Conservation (phyloP, 2,888 invertebrate genomes). For the Caenorhabditis zanzibari region DNA sequence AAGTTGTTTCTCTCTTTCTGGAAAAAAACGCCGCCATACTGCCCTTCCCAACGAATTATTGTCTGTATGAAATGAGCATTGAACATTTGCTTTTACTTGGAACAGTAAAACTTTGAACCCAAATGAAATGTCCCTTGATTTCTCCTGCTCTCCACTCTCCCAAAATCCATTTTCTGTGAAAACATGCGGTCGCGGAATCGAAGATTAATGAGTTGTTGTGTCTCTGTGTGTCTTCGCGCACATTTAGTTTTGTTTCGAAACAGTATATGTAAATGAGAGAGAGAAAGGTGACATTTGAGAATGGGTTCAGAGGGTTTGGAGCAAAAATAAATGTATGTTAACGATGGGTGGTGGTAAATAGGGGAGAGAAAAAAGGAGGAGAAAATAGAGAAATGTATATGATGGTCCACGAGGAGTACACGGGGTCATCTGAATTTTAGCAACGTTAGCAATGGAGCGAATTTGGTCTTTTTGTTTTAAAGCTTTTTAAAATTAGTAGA, state of each 20-base stretch:
- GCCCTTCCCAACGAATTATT: too few species aligned
- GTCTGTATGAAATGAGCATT: too few species aligned
- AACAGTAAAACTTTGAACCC: too few species aligned
- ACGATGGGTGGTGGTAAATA: background rate
- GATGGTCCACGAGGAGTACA: background rate
- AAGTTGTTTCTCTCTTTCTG: too few species aligned
- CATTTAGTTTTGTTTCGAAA: background rate
- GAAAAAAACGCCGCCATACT: too few species aligned
- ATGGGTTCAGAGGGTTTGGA: background rate
- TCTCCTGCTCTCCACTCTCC: background rate
- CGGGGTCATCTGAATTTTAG: too few species aligned
- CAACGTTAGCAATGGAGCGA: too few species aligned
- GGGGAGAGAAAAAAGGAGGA: background rate
- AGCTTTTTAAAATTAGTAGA: too few species aligned
- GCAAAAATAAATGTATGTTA: background rate
- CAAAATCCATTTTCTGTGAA: background rate
- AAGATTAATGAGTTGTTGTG: slow-evolving; percentile 8
- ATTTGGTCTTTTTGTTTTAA: too few species aligned
- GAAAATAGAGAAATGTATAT: background rate
- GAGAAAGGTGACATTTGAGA: background rate
- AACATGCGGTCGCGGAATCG: background rate
- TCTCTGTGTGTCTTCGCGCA: slow-evolving; percentile 10
- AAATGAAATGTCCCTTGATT: too few species aligned
- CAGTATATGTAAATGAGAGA: background rate
- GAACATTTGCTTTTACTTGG: too few species aligned